Base-by-base conservation (phyloP, 2,888 invertebrate species). In the Mimas tiliae region DNA sequence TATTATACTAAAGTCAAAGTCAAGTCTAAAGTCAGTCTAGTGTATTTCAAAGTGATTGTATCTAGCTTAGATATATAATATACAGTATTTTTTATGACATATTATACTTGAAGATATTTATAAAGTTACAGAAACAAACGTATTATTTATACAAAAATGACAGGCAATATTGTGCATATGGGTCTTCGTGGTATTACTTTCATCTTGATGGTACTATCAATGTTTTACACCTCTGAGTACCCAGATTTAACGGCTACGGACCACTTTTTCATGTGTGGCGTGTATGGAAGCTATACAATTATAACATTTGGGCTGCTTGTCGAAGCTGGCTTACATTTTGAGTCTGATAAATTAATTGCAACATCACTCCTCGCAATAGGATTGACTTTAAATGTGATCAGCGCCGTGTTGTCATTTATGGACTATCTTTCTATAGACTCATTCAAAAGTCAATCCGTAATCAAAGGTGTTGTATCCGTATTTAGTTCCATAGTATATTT, bases 221-320 rank as follows among this genome's bases (percentile, higher is more conserved):
- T 82, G 14, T 84, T 81, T 63, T 81, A 71, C 62, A 81, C 76
- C 65, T 86, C 88, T 1, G 89, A 88, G 68, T 67, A 70, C 65
- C 53, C 63, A 0, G 66, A 82, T 19, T 67, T 85, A 63, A 69
- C 71, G 14, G 69, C 77, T 0, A 66, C 75, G 1, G 68, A 71
- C 33, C 77, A 76, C 63, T 90, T 88, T 62, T 19, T 85, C 1
- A 82, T 84, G 70, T 74, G 80, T 0, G 90, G 89, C 38, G 74
- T 85, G 0, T 87, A 78, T 27, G 88, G 89, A 3, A 72, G 82
- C 14, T 84, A 78, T 62, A 50, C 76, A 0, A 67, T 86, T 0
- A 65, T 87, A 1, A 75, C 79, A 0, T 66, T 88, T 0, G 90
- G 88, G 0, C 78, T 90, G 27, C 69, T 89, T 4, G 47, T 88